Evolutionary conservation across 2,113 vertebrate genomes (phyloP).

Genomic region (Pithys albifrons): DNA sequence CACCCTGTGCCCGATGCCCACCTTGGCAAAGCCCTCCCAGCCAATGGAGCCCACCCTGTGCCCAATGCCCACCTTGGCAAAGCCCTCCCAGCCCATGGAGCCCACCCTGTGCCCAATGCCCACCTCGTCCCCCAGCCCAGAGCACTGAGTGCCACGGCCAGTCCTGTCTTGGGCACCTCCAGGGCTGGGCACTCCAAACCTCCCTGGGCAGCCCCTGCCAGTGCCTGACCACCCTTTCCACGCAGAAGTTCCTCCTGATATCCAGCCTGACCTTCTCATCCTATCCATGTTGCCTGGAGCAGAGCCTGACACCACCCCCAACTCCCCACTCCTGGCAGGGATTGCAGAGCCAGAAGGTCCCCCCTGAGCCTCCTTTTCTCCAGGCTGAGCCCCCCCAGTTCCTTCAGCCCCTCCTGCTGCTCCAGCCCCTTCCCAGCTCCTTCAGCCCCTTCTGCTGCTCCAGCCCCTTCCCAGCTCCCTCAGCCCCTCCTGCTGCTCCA

Average conservation of each 20-base stretch:
- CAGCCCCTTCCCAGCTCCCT: background rate
- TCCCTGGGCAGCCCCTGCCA: background rate
- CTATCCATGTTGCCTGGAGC: background rate
- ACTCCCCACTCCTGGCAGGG: background rate
- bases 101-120: background rate
- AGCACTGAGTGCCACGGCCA: too few species aligned
- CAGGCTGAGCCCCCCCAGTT: background rate
- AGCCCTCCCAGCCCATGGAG: background rate
- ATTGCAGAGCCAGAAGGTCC: background rate
- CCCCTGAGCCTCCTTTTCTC: background rate
- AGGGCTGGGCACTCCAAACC: background rate
- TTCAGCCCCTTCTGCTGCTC: background rate
- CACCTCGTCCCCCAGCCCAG: too few species aligned
- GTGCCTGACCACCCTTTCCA: background rate
- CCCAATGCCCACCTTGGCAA: background rate
- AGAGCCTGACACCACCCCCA: background rate
- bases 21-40: background rate
- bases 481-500: background rate
- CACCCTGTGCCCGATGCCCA: background rate
- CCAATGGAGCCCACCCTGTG: accelerated
- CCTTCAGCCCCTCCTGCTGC: background rate
- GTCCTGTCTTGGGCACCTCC: background rate
- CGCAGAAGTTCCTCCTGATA: background rate
- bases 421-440: background rate
- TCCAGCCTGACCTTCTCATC: background rate